Base-by-base conservation (phyloP, 1,140 invertebrate genomes). In the Asbolus verrucosus region DNA sequence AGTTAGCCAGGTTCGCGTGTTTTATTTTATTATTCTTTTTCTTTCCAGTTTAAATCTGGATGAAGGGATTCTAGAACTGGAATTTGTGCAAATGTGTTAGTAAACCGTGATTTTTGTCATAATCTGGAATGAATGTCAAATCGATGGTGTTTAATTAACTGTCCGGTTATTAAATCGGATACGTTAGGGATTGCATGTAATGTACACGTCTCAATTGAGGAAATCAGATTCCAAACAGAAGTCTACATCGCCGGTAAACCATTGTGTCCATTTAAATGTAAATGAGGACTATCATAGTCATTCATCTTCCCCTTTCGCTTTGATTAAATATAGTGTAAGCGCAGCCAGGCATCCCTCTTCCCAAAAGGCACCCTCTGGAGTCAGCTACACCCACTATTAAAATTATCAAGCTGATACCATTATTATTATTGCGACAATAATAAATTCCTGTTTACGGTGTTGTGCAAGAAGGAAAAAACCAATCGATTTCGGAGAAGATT, bases 251-350 rank as follows among this genome's bases (percentile, higher is more conserved):
- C 65, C 70, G 65, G 65, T 63, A 68, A 67, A 69, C 67, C 59
- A 60, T 69, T 72, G 59, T 69, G 66, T 69, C 67, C 61, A 72
- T 72, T 72, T 72, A 72, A 69, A 72, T 72, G 71, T 69, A 72
- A 72, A 72, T 72, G 66, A 63, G 41, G 66, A 59, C 67, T 69
- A 69, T 68, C 67, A 46, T 61, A 68, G 66, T 68, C 67, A 72
- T 72, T 72, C 71, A 72, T 72, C 71, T 72, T 65, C 71, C 71
- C 59, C 41, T 71, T 65, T 63, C 60, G 38, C 70, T 24, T 61
- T 71, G 70, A 71, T 71, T 71, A 71, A 71, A 71, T 71, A 71
- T 68, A 71, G 65, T 71, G 65, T 61, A 71, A 61, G 31, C 41
- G 30, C 50, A 54, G 33, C 16, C 54, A 36, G 36, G 13, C 31